A percentile compares a stretch with the other conserved stretches of the same genome.
Conservation (phyloP, 2,888 invertebrate genomes). For the Lomographa bimaculata region DNA sequence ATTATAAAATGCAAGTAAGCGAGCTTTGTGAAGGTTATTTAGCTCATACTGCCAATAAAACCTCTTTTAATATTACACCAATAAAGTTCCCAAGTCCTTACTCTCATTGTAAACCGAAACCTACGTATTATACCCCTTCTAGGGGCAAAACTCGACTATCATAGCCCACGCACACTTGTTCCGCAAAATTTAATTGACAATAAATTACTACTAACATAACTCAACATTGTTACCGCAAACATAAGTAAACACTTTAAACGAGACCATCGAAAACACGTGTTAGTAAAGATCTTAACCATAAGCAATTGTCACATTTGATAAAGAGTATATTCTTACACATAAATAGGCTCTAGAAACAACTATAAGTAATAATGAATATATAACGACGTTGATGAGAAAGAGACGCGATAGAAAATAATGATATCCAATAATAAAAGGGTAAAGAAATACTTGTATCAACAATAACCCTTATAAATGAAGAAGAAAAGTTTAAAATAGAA, state of each 20-base stretch:
- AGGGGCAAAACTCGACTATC: constrained; percentile 20
- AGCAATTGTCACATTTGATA: constrained; percentile 1
- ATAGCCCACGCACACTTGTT: constrained; percentile 28
- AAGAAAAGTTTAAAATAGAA: constrained; percentile 9
- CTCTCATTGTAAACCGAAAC: constrained; percentile 24
- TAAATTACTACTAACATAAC: constrained; percentile 24
- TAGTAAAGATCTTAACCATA: too few relatives aligned
- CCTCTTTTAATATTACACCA: constrained; percentile 11
- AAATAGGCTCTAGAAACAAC: background rate
- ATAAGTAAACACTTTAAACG: constrained; percentile 18
- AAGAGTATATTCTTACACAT: too few relatives aligned
- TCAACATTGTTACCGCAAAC: constrained; percentile 17
- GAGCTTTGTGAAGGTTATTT: background rate
- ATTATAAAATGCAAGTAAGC: background rate
- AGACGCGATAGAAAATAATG: background rate
- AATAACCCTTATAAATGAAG: background rate
- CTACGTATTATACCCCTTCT: constrained; percentile 24
- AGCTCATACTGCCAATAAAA: constrained; percentile 9
- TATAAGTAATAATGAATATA: constrained; percentile 5
- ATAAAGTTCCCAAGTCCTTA: constrained; percentile 17
- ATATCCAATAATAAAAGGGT: background rate
- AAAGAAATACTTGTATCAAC: too few relatives aligned
- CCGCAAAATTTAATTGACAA: constrained; percentile 31
- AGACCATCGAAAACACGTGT: constrained; percentile 24
- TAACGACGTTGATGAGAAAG: constrained; percentile 7